Conservation (phyloP, 2,797 vertebrate genomes). For the Pelodytes ibericus region DNA sequence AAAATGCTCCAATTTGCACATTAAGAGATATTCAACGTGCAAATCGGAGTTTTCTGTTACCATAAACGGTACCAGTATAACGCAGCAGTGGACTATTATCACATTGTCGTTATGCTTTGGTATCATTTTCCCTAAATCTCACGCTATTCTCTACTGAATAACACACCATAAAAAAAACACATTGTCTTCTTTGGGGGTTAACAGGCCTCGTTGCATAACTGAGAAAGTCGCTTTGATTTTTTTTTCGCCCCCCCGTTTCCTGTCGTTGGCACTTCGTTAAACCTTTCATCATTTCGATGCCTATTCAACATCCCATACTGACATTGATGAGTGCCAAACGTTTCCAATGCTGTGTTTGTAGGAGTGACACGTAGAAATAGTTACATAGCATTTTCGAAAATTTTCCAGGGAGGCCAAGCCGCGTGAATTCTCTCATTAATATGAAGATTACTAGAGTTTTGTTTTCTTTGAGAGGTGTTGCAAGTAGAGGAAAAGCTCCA, state of each 20-base stretch:
- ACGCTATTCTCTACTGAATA: too few relatives aligned
- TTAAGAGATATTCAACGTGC: too few relatives aligned
- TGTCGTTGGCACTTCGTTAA: constrained; percentile 43
- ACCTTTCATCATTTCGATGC: constrained; percentile 52
- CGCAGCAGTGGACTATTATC: too few relatives aligned
- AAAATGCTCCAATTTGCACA: too few relatives aligned
- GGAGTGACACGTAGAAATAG: constrained; percentile 53
- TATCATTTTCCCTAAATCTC: too few relatives aligned
- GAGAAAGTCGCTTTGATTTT: too few relatives aligned
- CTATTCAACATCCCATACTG: constrained; percentile 55
- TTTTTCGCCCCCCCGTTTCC: not conserved
- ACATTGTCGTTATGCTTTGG: too few relatives aligned
- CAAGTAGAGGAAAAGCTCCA: constrained; percentile 22
- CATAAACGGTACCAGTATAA: too few relatives aligned
- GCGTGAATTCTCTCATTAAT: constrained; percentile 53
- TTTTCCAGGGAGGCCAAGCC: constrained; percentile 1
- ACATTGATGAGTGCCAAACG: constrained; percentile 58
- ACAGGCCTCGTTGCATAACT: too few relatives aligned
- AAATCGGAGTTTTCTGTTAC: too few relatives aligned
- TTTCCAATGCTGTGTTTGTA: constrained; percentile 55
- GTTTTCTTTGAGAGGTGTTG: constrained; percentile 46
- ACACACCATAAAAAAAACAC: too few relatives aligned
- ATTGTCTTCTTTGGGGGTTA: constrained; percentile 40
- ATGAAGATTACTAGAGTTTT: constrained; percentile 5
- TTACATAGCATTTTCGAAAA: constrained; percentile 47